phyloP scores from a whole-genome alignment of 2,797 vertebrate genomes.

The Cirrhinus molitorella region DNA sequence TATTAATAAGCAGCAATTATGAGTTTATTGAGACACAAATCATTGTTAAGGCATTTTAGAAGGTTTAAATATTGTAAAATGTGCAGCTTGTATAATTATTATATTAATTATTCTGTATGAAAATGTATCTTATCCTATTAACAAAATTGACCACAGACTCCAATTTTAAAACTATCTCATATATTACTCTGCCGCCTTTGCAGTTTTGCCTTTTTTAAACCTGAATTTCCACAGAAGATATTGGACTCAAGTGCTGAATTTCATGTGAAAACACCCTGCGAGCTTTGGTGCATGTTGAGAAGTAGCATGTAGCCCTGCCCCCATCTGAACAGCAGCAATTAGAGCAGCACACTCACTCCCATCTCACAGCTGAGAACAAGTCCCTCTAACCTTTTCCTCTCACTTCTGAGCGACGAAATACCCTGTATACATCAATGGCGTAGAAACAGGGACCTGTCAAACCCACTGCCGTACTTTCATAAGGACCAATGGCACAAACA shows the following conservation, averaged over 20 bases:
- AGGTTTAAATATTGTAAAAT: not conserved
- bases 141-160: not conserved
- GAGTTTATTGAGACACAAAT: too few species aligned
- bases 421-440: conserved; percentile 59
- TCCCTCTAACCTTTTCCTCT: conserved; percentile 64
- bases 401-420: conserved; percentile 54
- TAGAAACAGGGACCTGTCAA: conserved; percentile 63
- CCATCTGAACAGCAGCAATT: conserved; percentile 60
- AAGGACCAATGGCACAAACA: conserved; percentile 79
- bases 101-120: not conserved
- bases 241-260: conserved; percentile 15
- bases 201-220: not conserved
- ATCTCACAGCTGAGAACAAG: conserved; percentile 56
- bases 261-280: conserved; percentile 15
- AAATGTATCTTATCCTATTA: not conserved
- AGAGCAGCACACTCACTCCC: conserved; percentile 53
- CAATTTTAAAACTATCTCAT: not conserved
- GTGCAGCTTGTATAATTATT: not conserved
- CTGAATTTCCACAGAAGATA: not conserved
- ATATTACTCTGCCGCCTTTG: not conserved
- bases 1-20: too few species aligned
- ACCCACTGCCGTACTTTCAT: conserved; percentile 61
- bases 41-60: not conserved
- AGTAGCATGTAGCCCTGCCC: conserved; percentile 41
- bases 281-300: conserved; percentile 45